phyloP scores from a whole-genome alignment of 35 echinoderm and acorn worm species.

The Apostichopus californicus region DNA sequence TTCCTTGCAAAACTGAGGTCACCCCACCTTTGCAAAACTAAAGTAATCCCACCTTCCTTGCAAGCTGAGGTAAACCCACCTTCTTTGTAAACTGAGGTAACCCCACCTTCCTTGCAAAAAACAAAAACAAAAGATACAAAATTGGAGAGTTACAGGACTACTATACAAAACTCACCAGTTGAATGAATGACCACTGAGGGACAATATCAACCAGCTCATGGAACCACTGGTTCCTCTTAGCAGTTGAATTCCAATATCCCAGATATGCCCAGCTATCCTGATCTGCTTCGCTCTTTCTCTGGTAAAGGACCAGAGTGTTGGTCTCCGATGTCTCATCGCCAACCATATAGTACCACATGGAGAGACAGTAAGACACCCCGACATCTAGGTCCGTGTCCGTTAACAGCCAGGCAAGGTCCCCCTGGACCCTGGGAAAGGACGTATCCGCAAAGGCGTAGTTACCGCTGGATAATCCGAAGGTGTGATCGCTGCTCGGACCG shows the following conservation, averaged over 20 bases:
- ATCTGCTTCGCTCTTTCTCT: slow-evolving; percentile 37
- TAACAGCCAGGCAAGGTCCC: slow-evolving; percentile 67
- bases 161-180: slow-evolving; percentile 24
- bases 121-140: no score
- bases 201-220: slow-evolving; percentile 31
- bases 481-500: slow-evolving; percentile 74
- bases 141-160: no score
- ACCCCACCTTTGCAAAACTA: no score
- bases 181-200: slow-evolving; percentile 4
- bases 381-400: slow-evolving; percentile 4
- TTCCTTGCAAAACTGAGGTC: no score
- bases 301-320: neutral
- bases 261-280: neutral
- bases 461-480: slow-evolving; percentile 64
- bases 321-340: neutral
- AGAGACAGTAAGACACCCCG: slow-evolving; percentile 47
- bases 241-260: neutral
- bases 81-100: no score
- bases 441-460: slow-evolving; percentile 85
- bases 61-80: no score
- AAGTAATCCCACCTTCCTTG: no score
- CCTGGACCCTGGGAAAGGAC: slow-evolving; percentile 42
- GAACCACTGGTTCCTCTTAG: neutral
- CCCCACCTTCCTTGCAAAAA: no score
- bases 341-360: slow-evolving; percentile 82